A percentile compares a stretch with the other conserved stretches of the same genome.
These are phyloP conservation scores for Xiphias gladius DNA, from an alignment of 2,113 vertebrate genomes.

Conservation along the genomic window DNA sequence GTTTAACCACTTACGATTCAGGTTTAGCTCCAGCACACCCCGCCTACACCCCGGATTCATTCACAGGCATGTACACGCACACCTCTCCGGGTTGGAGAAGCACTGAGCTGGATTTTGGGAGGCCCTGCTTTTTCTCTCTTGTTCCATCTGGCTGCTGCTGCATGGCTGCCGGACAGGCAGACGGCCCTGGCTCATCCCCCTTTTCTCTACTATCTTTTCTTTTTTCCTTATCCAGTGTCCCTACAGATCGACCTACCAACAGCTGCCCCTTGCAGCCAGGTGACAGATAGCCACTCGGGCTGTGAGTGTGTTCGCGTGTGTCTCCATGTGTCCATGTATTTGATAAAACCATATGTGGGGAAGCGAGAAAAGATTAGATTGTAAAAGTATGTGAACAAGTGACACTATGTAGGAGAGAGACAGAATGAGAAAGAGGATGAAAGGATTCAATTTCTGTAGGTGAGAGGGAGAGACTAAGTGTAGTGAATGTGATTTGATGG, in stretches of 20 bases:
- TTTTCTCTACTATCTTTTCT: constrained; percentile 69
- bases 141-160: constrained; percentile 81
- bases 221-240: constrained; percentile 60
- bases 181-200: constrained; percentile 62
- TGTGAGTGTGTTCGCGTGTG: constrained; percentile 33
- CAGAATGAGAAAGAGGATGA: constrained; percentile 49
- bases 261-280: constrained; percentile 58
- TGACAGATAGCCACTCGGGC: constrained; percentile 58
- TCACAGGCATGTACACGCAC: constrained; percentile 62
- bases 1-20: constrained; percentile 81
- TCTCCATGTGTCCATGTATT: constrained; percentile 35
- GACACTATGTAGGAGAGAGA: constrained; percentile 37
- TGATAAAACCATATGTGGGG: constrained; percentile 42
- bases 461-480: constrained; percentile 66
- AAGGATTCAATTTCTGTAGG: constrained; percentile 69
- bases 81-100: constrained; percentile 70
- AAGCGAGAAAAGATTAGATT: constrained; percentile 67
- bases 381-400: constrained; percentile 74
- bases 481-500: constrained; percentile 80
- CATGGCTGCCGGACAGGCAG: constrained; percentile 66
- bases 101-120: constrained; percentile 76
- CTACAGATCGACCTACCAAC: constrained; percentile 56
- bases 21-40: constrained; percentile 84
- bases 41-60: constrained; percentile 74
- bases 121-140: constrained; percentile 68